Base-by-base conservation (phyloP, 2,888 invertebrate species). In the Autographa gamma region DNA sequence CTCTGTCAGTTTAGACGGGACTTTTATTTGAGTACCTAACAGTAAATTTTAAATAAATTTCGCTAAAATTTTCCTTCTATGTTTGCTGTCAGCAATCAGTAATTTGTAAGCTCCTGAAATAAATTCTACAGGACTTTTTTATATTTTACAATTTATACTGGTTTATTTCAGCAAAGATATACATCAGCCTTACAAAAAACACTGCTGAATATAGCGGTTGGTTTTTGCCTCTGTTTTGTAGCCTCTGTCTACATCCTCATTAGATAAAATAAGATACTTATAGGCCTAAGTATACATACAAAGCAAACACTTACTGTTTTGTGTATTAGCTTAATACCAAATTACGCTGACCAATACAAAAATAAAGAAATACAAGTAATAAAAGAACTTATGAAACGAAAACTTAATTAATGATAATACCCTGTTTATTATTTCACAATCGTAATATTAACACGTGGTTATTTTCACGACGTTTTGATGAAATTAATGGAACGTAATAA, bases 401-500 rank as follows among this genome's bases (percentile, higher is more conserved):
- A 76, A 76, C 65, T 72, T 48, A 19, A 18, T 60, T 66, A 71
- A 66, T 38, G 41, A 54, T 60, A 34, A n/a, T 18, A 61, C 52
- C n/a, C 19, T 54, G 56, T 68, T 70, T 71, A 60, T 69, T 80
- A 63, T 63, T 18, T 41, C 43, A 38, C 56, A 54, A 19, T 18
- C 18, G 52, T 68, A 62, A 71, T 69, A 71, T 71, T 66, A 75
- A 73, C 70, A 69, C 66, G 77, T 78, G 68, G 70, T 63, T 74
- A 74, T 80, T 78, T 69, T 69, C 64, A 69, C 69, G 65, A 64
- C 64, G 52, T 67, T 71, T 67, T 62, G 66, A 76, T 80, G 78
- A 74, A 74, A 83, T 83, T 86, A 89, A 89, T 89, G 85, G 83
- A 79, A 86, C 80, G 87, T 90, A 91, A 90, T 92, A 92, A 90